These are phyloP conservation scores for Pogonognathellus flavescens DNA, from an alignment of 1,140 invertebrate species.

Conservation along the genomic window DNA sequence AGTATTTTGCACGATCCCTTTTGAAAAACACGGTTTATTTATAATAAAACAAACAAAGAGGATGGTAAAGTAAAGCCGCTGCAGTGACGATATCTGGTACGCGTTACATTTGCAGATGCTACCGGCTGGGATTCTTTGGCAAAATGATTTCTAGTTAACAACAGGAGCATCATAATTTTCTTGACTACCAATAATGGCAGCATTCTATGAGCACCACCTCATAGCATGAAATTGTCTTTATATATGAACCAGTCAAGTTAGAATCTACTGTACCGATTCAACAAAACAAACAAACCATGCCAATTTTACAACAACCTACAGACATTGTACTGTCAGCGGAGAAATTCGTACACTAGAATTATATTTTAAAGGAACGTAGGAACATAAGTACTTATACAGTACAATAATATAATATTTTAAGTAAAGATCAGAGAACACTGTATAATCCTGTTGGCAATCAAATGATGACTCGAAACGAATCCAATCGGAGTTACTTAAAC, in stretches of 20 bases:
- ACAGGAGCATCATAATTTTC: neutral
- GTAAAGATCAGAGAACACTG: neutral
- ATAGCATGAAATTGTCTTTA: neutral
- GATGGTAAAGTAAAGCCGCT: neutral
- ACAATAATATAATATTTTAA: neutral
- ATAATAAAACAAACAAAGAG: neutral
- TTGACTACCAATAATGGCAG: neutral
- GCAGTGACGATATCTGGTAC: neutral
- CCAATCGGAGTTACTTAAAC: neutral
- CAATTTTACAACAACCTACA: no score
- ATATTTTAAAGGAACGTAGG: neutral
- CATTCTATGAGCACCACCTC: neutral
- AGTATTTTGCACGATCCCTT: no score
- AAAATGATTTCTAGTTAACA: neutral
- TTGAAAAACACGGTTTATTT: slow-evolving; percentile 6
- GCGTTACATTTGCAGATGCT: no score
- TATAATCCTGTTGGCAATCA: neutral
- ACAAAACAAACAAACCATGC: no score
- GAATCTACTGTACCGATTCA: neutral
- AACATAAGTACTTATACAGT: neutral
- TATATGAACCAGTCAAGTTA: neutral
- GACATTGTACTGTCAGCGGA: neutral
- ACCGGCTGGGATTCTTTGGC: no score
- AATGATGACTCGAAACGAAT: slow-evolving; percentile 3
- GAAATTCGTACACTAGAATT: neutral